These are phyloP conservation scores for Nebria salina DNA, from an alignment of 2,888 invertebrate species.

Conservation along the genomic window DNA sequence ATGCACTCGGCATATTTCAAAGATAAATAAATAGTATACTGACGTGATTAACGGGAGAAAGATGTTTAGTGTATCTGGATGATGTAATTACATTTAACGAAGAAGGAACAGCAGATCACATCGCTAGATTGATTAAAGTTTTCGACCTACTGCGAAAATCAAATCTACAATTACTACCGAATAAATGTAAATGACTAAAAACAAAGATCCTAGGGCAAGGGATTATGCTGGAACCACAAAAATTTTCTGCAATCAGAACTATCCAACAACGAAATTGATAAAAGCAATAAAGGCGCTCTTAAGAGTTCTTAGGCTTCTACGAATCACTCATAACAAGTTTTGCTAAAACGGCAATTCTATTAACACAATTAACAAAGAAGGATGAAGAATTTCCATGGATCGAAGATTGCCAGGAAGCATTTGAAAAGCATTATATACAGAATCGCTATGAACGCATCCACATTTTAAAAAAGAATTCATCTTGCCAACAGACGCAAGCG, in stretches of 20 bases:
- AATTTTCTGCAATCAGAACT: constrained; percentile 47
- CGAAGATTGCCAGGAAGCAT: constrained; percentile 43
- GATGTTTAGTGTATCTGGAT: constrained; percentile 30
- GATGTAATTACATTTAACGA: too few relatives aligned
- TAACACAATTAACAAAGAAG: constrained; percentile 51
- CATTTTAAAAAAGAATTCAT: constrained; percentile 39
- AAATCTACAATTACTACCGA: constrained; percentile 47
- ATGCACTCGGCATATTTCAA: constrained; percentile 57
- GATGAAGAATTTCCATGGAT: constrained; percentile 49
- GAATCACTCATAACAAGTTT: constrained; percentile 49
- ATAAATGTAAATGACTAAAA: constrained; percentile 49
- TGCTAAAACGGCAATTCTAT: constrained; percentile 48
- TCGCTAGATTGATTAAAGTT: constrained; percentile 47
- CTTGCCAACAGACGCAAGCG: constrained; percentile 51
- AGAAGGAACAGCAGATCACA: too few relatives aligned
- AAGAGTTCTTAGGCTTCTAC: constrained; percentile 18
- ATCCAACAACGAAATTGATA: constrained; percentile 48
- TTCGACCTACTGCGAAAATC: constrained; percentile 40
- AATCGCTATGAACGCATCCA: constrained; percentile 50
- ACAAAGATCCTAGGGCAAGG: constrained; percentile 50
- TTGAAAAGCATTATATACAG: constrained; percentile 46
- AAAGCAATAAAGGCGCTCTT: constrained; percentile 49
- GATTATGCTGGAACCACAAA: constrained; percentile 47
- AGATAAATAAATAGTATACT: constrained; percentile 53
- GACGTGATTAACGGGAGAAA: constrained; percentile 50